These are phyloP conservation scores for Magallana angulata DNA, from an alignment of 1,140 invertebrate genomes.

Conservation along the genomic window DNA sequence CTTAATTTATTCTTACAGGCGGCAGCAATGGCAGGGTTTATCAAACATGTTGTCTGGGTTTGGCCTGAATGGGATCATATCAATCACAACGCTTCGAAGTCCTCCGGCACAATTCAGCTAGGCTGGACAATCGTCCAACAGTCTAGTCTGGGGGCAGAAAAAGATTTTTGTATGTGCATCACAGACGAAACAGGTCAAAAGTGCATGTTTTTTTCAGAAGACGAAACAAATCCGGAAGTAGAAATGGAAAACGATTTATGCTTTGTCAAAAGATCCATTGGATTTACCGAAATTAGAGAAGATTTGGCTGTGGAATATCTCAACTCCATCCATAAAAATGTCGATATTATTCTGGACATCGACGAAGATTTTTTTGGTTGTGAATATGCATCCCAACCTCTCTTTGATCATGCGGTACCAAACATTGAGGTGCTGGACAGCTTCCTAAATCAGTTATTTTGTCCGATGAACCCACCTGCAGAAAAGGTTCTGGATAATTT, in stretches of 20 bases:
- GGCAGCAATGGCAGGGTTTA: slow-evolving; percentile 67
- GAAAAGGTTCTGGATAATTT: slow-evolving; percentile 48
- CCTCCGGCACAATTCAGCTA: slow-evolving; percentile 26
- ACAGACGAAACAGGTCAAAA: slow-evolving; percentile 16
- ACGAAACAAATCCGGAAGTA: not conserved
- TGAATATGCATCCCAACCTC: slow-evolving; percentile 58
- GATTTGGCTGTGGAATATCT: slow-evolving; percentile 48
- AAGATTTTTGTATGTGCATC: slow-evolving; percentile 55
- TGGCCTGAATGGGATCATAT: slow-evolving; percentile 69
- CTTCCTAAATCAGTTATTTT: slow-evolving; percentile 56
- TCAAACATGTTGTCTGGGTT: slow-evolving; percentile 69
- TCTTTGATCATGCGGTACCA: slow-evolving; percentile 46
- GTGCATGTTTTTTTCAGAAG: slow-evolving; percentile 18
- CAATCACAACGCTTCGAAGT: slow-evolving; percentile 43
- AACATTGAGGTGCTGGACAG: slow-evolving; percentile 37
- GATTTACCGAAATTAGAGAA: slow-evolving; percentile 56
- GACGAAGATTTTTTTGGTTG: slow-evolving; percentile 75
- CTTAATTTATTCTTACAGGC: slow-evolving; percentile 57
- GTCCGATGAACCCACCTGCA: slow-evolving; percentile 60
- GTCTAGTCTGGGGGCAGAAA: slow-evolving; percentile 1
- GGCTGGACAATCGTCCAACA: slow-evolving; percentile 3
- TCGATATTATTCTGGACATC: slow-evolving; percentile 69
- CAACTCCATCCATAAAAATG: not conserved
- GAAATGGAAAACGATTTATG: slow-evolving; percentile 38
- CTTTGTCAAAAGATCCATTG: slow-evolving; percentile 47